Evolutionary conservation across 2,113 vertebrate genomes (phyloP), one percentile per base, ranked within the genome.

Genomic region (Pycnonotus jocosus): DNA sequence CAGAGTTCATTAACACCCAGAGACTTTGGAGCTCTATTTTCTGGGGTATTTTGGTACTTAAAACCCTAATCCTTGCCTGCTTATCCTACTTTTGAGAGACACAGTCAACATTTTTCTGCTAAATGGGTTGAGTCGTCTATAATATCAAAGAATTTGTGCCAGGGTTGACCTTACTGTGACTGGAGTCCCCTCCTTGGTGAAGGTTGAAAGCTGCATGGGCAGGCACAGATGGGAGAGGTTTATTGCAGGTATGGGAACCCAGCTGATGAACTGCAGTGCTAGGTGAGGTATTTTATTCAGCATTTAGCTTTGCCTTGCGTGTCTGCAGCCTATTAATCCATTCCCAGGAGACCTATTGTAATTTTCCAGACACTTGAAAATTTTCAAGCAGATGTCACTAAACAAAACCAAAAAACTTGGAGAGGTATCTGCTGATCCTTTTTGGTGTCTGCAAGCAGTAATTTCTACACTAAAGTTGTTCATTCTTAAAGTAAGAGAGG

Each of bases 331-430:
- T 88, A 92, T 90, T 95, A 95, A 96, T 90, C 72, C 54, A 40
- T 61, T 90, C 88, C 78, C 70, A 42, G 33, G 81, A 91, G 84
- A 76, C 25, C 68, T 90, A 92, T 47, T 93, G 74, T 73, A 88
- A 88, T 82, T 94, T 96, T 93, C 88, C 64, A 95, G 88, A 74
- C 88, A 86, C 74, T 51, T 94, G 92, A 93, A 87, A 70, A 82
- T 82, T 93, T 95, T 93, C 71, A 73, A 88, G 90, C 92, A 97
- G 93, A 82, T 96, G 85, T 82, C 85, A 83, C 85, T 62, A 84
- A 94, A 73, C 44, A 93, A 95, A 93, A 81, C 22, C 10, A 28
- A 61, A 91, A 69, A 79, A 45, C 71, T 83, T 86, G 66, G 57
- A 78, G 85, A 50, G 0, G 0, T 60, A 73, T 81, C 85, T 95